Conservation (phyloP, 2,888 invertebrate genomes). For the Euclidia mi region DNA sequence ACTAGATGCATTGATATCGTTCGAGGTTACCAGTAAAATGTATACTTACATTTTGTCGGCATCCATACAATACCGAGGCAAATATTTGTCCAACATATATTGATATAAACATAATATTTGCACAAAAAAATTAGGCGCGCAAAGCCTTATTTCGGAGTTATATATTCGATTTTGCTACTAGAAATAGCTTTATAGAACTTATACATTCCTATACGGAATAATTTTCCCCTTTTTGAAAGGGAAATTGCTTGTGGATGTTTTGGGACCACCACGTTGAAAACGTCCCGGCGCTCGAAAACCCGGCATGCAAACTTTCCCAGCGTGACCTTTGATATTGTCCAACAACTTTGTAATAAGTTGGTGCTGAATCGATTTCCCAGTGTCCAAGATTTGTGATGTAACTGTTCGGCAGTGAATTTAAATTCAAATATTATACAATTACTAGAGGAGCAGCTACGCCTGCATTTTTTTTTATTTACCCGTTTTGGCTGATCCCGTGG, state of each 20-base stretch:
- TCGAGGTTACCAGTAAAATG: not conserved
- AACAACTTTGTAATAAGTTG: constrained; percentile 50
- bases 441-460: too few species aligned
- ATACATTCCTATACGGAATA: constrained; percentile 38
- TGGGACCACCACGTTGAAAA: constrained; percentile 23
- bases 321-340: constrained; percentile 44
- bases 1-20: constrained; percentile 9
- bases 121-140: constrained; percentile 18
- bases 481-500: too few species aligned
- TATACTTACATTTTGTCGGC: too few species aligned
- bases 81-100: constrained; percentile 13
- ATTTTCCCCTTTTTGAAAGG: constrained; percentile 43
- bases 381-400: constrained; percentile 29
- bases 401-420: constrained; percentile 14
- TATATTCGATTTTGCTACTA: constrained; percentile 29
- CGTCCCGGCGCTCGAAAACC: constrained; percentile 16
- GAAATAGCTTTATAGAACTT: constrained; percentile 39
- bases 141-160: constrained; percentile 14
- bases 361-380: constrained; percentile 37
- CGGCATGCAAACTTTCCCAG: constrained; percentile 31
- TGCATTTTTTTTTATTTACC: too few species aligned
- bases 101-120: constrained; percentile 20
- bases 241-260: constrained; percentile 44
- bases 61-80: not conserved
- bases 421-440: constrained; percentile 22